A percentile compares a stretch with the other conserved stretches of the same genome.
Evolutionary conservation across 30 jellyfish, hydroid and myxozoan species (phyloP).

Genomic region (Hydractinia symbiolongicarpus): DNA sequence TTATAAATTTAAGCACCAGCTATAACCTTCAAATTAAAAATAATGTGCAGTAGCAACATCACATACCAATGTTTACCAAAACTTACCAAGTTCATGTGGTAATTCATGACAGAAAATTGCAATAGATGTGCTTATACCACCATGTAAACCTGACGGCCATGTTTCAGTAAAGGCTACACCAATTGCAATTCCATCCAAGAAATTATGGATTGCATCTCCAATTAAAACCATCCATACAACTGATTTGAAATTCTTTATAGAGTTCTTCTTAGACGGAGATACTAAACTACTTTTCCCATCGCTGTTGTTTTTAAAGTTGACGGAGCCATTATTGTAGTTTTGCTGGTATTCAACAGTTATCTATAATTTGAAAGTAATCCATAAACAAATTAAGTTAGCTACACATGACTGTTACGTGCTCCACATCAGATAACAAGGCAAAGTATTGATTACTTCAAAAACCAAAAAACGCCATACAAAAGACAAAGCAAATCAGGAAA

Average conservation of each 20-base stretch:
- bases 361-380: no score
- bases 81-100: constrained; percentile 90
- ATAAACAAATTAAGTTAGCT: no score
- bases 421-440: no score
- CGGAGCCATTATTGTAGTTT: neutral
- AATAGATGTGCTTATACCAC: constrained; percentile 94
- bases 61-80: neutral
- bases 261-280: neutral
- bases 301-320: neutral
- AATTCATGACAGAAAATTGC: constrained; percentile 88
- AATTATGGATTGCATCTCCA: constrained; percentile 89
- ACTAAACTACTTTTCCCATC: neutral
- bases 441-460: no score
- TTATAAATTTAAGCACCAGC: no score
- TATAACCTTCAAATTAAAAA: no score
- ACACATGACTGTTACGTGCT: no score
- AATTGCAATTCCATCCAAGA: constrained; percentile 92
- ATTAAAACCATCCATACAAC: constrained; percentile 84
- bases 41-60: no score
- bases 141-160: constrained; percentile 80
- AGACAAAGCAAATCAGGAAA: no score
- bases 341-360: neutral
- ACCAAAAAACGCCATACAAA: no score
- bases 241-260: constrained; percentile 29
- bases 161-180: constrained; percentile 90